Percentiles rank a stretch among this genome's conserved stretches.
phyloP scores from a whole-genome alignment of 2,797 vertebrate species.

The Perodicticus potto region DNA sequence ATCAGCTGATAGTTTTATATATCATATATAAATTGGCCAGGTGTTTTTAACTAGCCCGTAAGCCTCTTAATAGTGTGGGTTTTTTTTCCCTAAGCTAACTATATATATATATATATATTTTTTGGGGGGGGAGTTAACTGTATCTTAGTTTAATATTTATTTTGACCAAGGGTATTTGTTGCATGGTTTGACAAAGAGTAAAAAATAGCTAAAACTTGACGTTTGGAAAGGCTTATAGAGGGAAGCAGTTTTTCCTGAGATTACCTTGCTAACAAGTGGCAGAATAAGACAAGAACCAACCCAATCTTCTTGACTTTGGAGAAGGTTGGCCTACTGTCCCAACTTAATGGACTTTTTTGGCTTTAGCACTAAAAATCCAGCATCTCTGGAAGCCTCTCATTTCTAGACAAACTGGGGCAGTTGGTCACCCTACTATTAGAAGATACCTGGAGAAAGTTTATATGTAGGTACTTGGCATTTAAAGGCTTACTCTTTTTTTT shows the following conservation, averaged over 20 bases:
- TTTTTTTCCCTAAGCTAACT: neutral
- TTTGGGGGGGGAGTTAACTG: neutral
- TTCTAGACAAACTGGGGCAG: neutral
- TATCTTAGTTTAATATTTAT: constrained; percentile 18
- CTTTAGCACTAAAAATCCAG: neutral
- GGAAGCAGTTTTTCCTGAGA: constrained; percentile 12
- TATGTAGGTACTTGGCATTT: neutral
- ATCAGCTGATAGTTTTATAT: neutral
- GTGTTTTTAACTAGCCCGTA: neutral
- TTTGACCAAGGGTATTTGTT: constrained; percentile 27
- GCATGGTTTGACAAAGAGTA: neutral
- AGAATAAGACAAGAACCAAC: neutral
- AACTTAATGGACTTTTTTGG: neutral
- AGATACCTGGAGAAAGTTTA: neutral
- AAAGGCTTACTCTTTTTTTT: constrained; percentile 32
- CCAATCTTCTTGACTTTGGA: neutral
- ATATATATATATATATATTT: neutral
- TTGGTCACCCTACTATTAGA: neutral
- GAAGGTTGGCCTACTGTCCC: neutral
- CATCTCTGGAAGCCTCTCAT: neutral
- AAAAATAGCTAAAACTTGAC: constrained; percentile 34
- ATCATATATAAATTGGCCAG: too few species aligned
- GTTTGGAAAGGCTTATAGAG: constrained; percentile 8
- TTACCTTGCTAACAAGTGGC: neutral
- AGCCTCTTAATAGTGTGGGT: neutral